These are phyloP conservation scores for Amblyopsis rosae DNA, from an alignment of 2,113 vertebrate genomes.

Conservation along the genomic window DNA sequence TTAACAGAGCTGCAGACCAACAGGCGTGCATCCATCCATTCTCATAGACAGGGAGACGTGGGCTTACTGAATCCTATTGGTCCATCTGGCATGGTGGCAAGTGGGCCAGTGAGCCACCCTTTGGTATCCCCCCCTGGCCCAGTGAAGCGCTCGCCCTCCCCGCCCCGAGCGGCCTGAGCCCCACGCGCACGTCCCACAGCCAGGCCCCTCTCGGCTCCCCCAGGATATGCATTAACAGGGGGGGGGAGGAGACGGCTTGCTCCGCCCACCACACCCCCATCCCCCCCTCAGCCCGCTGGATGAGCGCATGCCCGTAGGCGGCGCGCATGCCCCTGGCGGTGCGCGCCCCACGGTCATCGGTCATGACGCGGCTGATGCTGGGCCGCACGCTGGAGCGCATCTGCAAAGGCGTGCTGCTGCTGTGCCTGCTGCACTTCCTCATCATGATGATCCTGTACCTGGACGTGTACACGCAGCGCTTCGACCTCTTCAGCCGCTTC, in stretches of 20 bases:
- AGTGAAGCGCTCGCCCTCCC: slow-evolving; percentile 2
- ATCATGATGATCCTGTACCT: slow-evolving; percentile 99
- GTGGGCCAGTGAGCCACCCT: slow-evolving; percentile 3
- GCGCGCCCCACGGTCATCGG: slow-evolving; percentile 60
- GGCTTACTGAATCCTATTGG: slow-evolving; percentile 4
- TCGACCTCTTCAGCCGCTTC: slow-evolving; percentile 98
- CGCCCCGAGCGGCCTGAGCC: slow-evolving; percentile 10
- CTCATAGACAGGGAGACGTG: no score
- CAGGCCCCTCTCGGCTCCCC: slow-evolving; percentile 2
- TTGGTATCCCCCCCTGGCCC: slow-evolving; percentile 18
- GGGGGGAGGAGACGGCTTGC: background rate
- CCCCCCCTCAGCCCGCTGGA: background rate
- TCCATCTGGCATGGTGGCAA: slow-evolving; percentile 50
- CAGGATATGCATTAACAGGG: slow-evolving; percentile 32
- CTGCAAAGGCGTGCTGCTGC: slow-evolving; percentile 97
- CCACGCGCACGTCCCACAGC: slow-evolving; percentile 35
- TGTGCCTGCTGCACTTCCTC: slow-evolving; percentile 96
- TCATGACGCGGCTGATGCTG: slow-evolving; percentile 99
- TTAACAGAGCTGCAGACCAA: no score
- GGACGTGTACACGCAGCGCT: slow-evolving; percentile 93
- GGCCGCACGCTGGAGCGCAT: slow-evolving; percentile 98
- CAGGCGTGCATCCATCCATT: no score
- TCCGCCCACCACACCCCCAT: background rate
- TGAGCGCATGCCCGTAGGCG: slow-evolving; percentile 50
- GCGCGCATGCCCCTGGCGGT: slow-evolving; percentile 9